These are phyloP conservation scores for Xestoiulus laeticollis DNA, from an alignment of 2,888 invertebrate species.

Conservation along the genomic window DNA sequence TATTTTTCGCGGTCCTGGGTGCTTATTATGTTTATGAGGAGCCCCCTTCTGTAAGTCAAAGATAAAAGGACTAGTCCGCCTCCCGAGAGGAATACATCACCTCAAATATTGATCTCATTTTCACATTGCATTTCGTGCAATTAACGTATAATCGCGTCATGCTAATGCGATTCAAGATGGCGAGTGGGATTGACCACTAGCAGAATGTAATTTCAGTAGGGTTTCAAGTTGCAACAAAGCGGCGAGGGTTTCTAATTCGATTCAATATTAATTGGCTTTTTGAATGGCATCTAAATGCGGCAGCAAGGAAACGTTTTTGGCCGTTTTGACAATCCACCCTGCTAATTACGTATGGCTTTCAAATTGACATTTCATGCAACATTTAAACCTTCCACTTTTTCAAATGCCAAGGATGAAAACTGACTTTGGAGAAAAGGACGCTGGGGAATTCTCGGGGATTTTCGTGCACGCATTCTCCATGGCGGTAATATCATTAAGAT, in stretches of 20 bases:
- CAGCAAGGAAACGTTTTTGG: background rate
- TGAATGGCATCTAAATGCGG: background rate
- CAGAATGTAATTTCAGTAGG: too few relatives aligned
- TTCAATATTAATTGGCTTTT: too few relatives aligned
- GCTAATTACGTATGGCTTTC: background rate
- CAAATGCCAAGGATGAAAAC: background rate
- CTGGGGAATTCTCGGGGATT: background rate
- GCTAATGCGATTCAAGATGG: background rate
- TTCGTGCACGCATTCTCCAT: background rate
- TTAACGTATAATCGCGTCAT: background rate
- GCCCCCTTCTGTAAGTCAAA: constrained; percentile 17
- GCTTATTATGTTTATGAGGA: constrained; percentile 28
- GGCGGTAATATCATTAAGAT: background rate
- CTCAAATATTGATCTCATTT: constrained; percentile 6
- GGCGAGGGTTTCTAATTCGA: too few relatives aligned
- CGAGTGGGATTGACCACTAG: background rate
- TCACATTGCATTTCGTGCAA: background rate
- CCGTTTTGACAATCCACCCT: background rate
- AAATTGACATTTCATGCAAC: background rate
- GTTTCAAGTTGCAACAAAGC: too few relatives aligned
- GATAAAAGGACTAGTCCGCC: constrained; percentile 5
- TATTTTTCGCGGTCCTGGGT: background rate
- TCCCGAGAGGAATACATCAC: background rate
- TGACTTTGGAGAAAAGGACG: background rate
- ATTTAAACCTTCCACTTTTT: background rate